phyloP scores from a whole-genome alignment of 2,113 vertebrate genomes.

The Ophiodon elongatus region DNA sequence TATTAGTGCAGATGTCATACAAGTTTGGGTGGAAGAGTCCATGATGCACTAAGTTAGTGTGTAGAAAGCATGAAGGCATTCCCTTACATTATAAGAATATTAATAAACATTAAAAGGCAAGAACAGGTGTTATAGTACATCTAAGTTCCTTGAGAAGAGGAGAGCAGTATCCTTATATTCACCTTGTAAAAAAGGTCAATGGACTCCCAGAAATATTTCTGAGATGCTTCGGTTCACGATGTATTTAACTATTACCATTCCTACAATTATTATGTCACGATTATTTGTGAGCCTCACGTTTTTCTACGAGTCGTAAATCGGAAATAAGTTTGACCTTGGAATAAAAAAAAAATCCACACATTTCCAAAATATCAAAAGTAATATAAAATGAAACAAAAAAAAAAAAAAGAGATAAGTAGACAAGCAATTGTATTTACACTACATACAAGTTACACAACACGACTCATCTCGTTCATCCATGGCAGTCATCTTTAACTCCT shows the following conservation, averaged over 20 bases:
- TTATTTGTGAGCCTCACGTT: conserved; percentile 61
- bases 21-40: conserved; percentile 59
- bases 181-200: conserved; percentile 73
- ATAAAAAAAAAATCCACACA: conserved; percentile 68
- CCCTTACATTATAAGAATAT: conserved; percentile 79
- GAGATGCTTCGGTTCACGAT: conserved; percentile 64
- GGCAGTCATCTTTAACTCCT: conserved; percentile 60
- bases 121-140: conserved; percentile 81
- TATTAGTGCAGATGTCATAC: conserved; percentile 62
- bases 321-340: conserved; percentile 60
- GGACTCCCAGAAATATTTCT: conserved; percentile 63
- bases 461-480: conserved; percentile 80
- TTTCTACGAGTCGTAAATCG: conserved; percentile 56
- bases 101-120: conserved; percentile 83
- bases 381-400: conserved; percentile 75
- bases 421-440: conserved; percentile 98
- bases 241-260: conserved; percentile 65
- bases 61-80: conserved; percentile 83
- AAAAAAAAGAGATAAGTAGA: conserved; percentile 89
- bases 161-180: conserved; percentile 67
- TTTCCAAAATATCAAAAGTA: conserved; percentile 80
- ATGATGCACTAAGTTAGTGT: conserved; percentile 78
- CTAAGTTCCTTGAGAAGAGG: conserved; percentile 81
- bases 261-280: conserved; percentile 61
- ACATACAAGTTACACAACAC: conserved; percentile 88